Conservation (phyloP, 2,113 vertebrate genomes). For the Seriola rivoliana region DNA sequence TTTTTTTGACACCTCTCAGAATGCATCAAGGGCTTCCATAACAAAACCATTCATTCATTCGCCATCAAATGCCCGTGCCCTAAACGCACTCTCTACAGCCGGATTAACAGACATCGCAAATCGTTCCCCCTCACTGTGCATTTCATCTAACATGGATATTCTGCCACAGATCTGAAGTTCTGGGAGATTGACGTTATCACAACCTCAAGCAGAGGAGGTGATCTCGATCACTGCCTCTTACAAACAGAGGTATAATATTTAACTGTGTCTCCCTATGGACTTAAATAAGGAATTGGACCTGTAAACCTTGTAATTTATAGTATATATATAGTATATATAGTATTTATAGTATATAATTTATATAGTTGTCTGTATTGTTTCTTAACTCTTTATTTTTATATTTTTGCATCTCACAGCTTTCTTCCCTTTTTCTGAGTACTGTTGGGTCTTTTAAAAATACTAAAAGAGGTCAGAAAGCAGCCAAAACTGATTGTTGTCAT, state of each 20-base stretch:
- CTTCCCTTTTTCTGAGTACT: neutral
- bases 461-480: constrained; percentile 16
- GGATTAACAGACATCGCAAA: neutral
- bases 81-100: neutral
- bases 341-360: no score
- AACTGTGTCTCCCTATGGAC: neutral
- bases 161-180: neutral
- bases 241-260: neutral
- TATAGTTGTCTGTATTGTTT: neutral
- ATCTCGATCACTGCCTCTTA: neutral
- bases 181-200: neutral
- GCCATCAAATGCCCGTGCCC: neutral
- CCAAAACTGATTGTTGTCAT: neutral
- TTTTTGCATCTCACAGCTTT: neutral
- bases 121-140: neutral
- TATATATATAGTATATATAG: no score
- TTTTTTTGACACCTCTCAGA: neutral
- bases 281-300: neutral
- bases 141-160: neutral
- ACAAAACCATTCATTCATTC: neutral
- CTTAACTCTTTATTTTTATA: neutral
- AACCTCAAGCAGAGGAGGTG: neutral
- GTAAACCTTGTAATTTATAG: neutral
- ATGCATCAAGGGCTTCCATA: neutral
- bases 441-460: neutral